Evolutionary conservation across 2,113 vertebrate species (phyloP).

Genomic region (Sceloporus undulatus): DNA sequence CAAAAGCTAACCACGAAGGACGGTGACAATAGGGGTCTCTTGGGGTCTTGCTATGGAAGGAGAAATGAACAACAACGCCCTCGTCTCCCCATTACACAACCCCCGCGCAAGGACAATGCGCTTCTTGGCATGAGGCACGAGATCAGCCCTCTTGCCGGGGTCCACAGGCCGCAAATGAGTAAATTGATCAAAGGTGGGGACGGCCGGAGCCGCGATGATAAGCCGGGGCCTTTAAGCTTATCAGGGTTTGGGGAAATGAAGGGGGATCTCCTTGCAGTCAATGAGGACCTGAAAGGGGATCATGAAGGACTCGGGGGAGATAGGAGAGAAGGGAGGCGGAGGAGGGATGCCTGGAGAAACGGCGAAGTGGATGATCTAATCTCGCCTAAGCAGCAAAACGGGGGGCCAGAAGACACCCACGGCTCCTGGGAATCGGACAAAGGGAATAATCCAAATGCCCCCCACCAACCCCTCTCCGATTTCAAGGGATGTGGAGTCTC

Average conservation of each 20-base stretch:
- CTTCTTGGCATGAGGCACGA: neutral
- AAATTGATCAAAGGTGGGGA: constrained; percentile 61
- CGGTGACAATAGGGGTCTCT: no score
- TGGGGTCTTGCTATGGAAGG: no score
- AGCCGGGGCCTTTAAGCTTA: constrained; percentile 53
- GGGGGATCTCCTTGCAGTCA: constrained; percentile 59
- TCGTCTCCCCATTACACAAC: no score
- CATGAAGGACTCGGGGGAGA: neutral
- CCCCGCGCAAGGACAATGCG: neutral
- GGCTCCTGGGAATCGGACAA: constrained; percentile 9
- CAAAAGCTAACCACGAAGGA: no score
- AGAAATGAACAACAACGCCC: no score
- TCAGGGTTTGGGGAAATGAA: constrained; percentile 43
- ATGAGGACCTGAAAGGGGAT: constrained; percentile 53
- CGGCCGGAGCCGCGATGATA: constrained; percentile 42
- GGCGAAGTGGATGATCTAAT: constrained; percentile 12
- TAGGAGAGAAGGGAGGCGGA: neutral
- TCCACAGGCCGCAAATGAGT: constrained; percentile 28
- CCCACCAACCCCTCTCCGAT: neutral
- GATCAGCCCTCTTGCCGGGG: constrained; percentile 39
- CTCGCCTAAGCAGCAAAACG: neutral
- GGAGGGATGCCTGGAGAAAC: neutral
- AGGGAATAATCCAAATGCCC: neutral
- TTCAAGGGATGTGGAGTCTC: rapidly evolving
- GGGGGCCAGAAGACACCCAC: neutral